Evolutionary conservation across 2,797 vertebrate species (phyloP).

Genomic region (Helicolenus hilgendorfi): DNA sequence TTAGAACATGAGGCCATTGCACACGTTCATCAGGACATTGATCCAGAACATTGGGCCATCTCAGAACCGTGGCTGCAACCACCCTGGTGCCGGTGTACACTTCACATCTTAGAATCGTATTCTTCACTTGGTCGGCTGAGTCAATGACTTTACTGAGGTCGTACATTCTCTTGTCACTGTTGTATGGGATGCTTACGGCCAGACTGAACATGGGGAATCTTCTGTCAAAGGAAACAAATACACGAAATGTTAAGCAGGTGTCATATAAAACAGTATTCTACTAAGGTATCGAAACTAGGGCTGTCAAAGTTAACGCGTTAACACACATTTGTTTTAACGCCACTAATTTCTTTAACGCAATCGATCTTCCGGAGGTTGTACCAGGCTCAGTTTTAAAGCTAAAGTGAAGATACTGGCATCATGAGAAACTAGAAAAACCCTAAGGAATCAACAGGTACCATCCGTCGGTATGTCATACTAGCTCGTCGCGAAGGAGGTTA

Average conservation of each 20-base stretch:
- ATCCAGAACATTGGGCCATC: background rate
- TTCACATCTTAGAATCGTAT: background rate
- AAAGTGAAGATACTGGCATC: too few species aligned
- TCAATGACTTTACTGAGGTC: background rate
- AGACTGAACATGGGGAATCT: conserved; percentile 21
- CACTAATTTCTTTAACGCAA: too few species aligned
- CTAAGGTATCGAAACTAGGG: background rate
- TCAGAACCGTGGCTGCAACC: conserved; percentile 10
- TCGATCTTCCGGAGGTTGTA: too few species aligned
- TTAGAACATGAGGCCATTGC: background rate
- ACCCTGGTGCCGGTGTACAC: background rate
- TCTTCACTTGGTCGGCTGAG: fast-evolving
- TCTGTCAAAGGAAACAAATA: background rate
- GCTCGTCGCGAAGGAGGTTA: too few species aligned
- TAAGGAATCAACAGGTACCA: too few species aligned
- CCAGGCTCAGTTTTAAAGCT: too few species aligned
- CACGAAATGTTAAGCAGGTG: background rate
- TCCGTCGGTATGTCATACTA: too few species aligned
- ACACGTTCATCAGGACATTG: background rate
- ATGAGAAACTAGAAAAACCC: too few species aligned
- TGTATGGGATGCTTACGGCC: conserved; percentile 26
- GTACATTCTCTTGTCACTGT: fast-evolving
- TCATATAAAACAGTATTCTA: background rate
- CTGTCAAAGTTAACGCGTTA: too few species aligned
- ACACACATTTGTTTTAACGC: fast-evolving